Evolutionary conservation across 1,140 invertebrate genomes (phyloP).

Genomic region (Hyposmocoma kahamanoa): DNA sequence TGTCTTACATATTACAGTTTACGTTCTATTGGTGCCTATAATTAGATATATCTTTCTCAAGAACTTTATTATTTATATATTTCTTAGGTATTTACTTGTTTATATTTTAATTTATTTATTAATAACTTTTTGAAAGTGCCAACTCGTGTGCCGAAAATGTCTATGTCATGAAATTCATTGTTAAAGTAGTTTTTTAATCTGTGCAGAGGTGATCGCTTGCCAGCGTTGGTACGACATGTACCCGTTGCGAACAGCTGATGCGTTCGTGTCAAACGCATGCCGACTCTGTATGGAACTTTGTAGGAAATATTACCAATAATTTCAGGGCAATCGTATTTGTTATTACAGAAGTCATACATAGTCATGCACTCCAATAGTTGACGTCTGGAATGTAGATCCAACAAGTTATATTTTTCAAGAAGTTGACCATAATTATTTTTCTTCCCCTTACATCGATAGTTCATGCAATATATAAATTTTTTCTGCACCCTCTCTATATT

Average conservation of each 20-base stretch:
- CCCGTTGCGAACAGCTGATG: background rate
- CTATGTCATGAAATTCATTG: no score
- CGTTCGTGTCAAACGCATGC: no score
- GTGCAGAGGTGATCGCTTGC: background rate
- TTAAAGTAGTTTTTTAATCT: no score
- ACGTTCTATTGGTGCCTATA: no score
- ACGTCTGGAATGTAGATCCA: background rate
- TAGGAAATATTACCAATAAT: background rate
- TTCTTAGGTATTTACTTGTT: no score
- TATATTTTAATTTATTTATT: no score
- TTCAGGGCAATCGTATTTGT: background rate
- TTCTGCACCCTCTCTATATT: background rate
- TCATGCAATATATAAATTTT: background rate
- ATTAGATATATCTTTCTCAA: no score
- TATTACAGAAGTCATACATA: conserved; percentile 1
- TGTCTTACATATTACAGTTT: no score
- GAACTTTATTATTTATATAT: no score
- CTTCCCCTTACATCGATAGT: background rate
- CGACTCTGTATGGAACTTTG: background rate
- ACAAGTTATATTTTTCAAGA: background rate
- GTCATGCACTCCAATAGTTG: background rate
- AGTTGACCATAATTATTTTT: background rate
- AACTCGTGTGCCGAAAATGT: no score
- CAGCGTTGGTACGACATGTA: background rate
- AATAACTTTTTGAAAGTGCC: no score